Evolutionary conservation across 2,888 invertebrate species (phyloP).

Genomic region (Therioaphis trifolii): DNA sequence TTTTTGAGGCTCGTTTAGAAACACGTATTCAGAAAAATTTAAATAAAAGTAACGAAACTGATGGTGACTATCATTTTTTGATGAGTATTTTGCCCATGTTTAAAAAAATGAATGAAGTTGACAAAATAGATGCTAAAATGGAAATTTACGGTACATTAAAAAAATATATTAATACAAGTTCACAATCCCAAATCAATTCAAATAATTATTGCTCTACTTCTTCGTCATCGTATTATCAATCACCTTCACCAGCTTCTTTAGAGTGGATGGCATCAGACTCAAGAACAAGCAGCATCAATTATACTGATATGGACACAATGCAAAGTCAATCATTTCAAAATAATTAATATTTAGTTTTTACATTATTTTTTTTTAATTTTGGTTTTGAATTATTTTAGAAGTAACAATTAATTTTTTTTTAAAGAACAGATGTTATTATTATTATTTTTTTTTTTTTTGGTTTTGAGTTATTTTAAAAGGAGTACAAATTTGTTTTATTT

Average conservation of each 20-base stretch:
- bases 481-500: too few species aligned
- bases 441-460: too few species aligned
- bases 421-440: too few species aligned
- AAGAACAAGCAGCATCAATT: constrained; percentile 1
- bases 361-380: too few species aligned
- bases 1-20: constrained; percentile 13
- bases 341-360: background rate
- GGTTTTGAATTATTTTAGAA: too few species aligned
- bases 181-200: background rate
- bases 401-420: too few species aligned
- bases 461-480: too few species aligned
- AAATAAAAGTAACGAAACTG: constrained; percentile 7
- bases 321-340: background rate
- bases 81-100: constrained; percentile 23
- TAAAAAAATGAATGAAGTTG: constrained; percentile 1
- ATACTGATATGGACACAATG: background rate
- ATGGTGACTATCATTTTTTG: constrained; percentile 19
- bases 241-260: background rate
- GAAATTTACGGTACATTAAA: constrained; percentile 14
- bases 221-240: background rate
- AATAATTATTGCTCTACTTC: constrained; percentile 5
- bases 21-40: constrained; percentile 18
- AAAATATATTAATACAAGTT: constrained; percentile 15
- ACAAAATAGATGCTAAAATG: constrained; percentile 6
- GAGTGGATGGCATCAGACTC: constrained; percentile 15